Evolutionary conservation across 92 coral and sea anemone genomes (phyloP).

Genomic region (Actinernus sp.): DNA sequence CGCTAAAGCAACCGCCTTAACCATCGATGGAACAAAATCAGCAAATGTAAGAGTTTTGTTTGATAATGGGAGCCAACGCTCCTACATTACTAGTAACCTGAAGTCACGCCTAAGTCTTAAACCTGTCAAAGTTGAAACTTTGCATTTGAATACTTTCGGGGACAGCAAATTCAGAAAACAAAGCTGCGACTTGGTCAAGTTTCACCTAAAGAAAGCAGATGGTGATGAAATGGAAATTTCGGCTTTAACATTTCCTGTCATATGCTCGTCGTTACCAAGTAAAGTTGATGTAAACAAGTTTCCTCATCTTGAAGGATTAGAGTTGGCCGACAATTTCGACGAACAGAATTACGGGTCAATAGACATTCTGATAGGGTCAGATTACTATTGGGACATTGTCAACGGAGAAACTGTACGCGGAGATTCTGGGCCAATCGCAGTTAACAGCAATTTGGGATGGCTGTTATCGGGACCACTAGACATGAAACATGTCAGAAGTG

Average conservation of each 20-base stretch:
- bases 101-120: too few species aligned
- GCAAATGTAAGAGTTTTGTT: too few species aligned
- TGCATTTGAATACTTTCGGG: conserved; percentile 37
- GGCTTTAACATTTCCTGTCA: conserved; percentile 20
- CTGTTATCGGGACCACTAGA: conserved; percentile 45
- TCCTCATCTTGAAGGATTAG: conserved; percentile 32
- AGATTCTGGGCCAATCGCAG: conserved; percentile 45
- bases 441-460: conserved; percentile 57
- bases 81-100: too few species aligned
- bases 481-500: conserved; percentile 1
- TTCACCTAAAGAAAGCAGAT: conserved; percentile 19
- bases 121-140: conserved; percentile 23
- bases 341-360: conserved; percentile 20
- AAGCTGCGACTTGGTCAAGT: conserved; percentile 18
- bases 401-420: conserved; percentile 38
- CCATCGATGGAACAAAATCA: too few species aligned
- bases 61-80: conserved; percentile 26
- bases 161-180: conserved; percentile 14
- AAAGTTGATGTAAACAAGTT: conserved; percentile 10
- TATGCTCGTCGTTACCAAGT: conserved; percentile 48
- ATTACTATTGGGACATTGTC: conserved; percentile 52
- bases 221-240: conserved; percentile 16
- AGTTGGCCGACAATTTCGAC: conserved; percentile 49
- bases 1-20: too few species aligned
- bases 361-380: conserved; percentile 45